These are phyloP conservation scores for Gadopsis marmoratus DNA, from an alignment of 2,797 vertebrate species.

Conservation along the genomic window DNA sequence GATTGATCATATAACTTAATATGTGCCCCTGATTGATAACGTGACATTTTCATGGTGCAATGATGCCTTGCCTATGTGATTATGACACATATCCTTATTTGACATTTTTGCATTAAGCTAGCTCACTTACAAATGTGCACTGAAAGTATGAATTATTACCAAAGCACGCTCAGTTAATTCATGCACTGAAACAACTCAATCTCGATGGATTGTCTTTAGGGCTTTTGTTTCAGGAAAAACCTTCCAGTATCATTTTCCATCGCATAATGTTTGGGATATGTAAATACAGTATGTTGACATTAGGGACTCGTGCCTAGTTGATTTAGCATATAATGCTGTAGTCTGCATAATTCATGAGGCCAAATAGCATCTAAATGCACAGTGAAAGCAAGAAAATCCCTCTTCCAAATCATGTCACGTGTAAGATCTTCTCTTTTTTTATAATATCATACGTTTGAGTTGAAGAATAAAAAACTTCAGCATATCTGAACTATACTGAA, in stretches of 20 bases:
- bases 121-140: conserved; percentile 31
- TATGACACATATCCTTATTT: conserved; percentile 35
- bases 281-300: conserved; percentile 65
- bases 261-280: conserved; percentile 53
- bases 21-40: conserved; percentile 26
- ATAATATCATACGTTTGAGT: not conserved
- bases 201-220: conserved; percentile 34
- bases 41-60: conserved; percentile 22
- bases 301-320: conserved; percentile 46
- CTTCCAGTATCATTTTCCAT: conserved; percentile 39
- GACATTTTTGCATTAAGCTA: conserved; percentile 16
- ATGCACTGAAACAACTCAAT: conserved; percentile 39
- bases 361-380: conserved; percentile 63
- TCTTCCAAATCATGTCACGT: conserved; percentile 15
- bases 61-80: conserved; percentile 10
- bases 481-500: not conserved
- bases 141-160: conserved; percentile 29
- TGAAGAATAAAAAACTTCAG: not conserved
- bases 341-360: conserved; percentile 65
- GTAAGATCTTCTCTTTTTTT: conserved; percentile 2
- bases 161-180: conserved; percentile 20
- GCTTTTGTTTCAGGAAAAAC: conserved; percentile 50
- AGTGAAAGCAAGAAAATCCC: conserved; percentile 34
- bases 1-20: conserved; percentile 25
- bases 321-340: conserved; percentile 53